Base-by-base conservation (phyloP, 2,888 invertebrate genomes). In the Portevinia maculata region DNA sequence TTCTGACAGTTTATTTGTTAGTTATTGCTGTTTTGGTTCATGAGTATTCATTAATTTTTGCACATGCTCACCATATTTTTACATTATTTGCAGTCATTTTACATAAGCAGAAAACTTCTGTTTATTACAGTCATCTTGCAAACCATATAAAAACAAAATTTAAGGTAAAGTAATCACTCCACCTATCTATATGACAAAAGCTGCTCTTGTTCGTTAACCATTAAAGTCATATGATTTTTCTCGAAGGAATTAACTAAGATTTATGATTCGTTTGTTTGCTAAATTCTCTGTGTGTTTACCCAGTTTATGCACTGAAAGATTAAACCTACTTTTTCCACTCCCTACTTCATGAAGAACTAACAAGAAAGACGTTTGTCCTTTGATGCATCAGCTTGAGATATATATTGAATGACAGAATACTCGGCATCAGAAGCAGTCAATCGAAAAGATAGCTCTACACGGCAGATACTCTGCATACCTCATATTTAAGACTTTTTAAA, bases 231-330 rank as follows among this genome's bases (percentile, higher is more conserved):
- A 53, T 67, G 67, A 32, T n/a, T 11, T 7, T 21, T 8, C 8
- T 7, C 28, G 21, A 11, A 13, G 41, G 28, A 17, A 53, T 71
- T 73, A 64, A 37, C 15, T 7, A 3, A 46, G 50, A 74, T 65
- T 57, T 65, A 74, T 15, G 55, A 41, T 32, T 15, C 8, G 2
- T n/a, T 7, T 65, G 9, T 74, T 64, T 46, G 39, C 34, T 15
- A 28, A 55, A 55, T 24, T 39, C 57, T 57, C n/a, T n/a, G 48
- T 41, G 34, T 67, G 41, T 74, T 74, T 67, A 74, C 46, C 48
- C 62, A 62, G 30, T 57, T 37, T 57, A 69, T 41, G 52, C 34
- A 37, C 24, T 41, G 15, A 34, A 65, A 71, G 64, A 65, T 59
- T 52, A 78, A 65, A 48, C 30, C 30, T n/a, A 41, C 44, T 6